Base-by-base conservation (phyloP, 2,113 vertebrate genomes). In the Felis chaus region DNA sequence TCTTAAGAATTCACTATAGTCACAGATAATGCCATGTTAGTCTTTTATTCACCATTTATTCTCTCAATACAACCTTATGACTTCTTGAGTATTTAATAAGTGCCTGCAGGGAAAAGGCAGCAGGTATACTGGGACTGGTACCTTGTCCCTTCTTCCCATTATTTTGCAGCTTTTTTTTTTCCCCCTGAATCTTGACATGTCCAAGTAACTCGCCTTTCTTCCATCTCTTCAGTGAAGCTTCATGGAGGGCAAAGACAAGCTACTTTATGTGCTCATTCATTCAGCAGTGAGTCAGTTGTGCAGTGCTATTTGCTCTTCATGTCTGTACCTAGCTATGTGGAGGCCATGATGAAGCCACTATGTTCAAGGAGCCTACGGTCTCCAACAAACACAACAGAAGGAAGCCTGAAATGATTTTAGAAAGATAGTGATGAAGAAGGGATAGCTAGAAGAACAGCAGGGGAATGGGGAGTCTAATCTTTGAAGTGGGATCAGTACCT, bases 141-240 rank as follows among this genome's bases (percentile, higher is more conserved):
- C 19, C 27, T 63, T n/a, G 7, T 61, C 33, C 36, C 11, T 53
- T 91, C 48, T 78, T 71, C 36, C n/a, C 36, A 69, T 92, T 91
- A 55, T 65, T 45, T 86, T 94, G 12, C 11, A 61, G n/a, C 50
- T 81, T 95, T 96, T 83, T 84, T 86, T 92, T 85, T 95, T 96
- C 76, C 79, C 76, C 86, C 50, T 68, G 27, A 91, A n/a, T 66
- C 29, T 95, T 85, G 65, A 29, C 86, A 57, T 10, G 13, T 48
- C 18, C 53, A 36, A 69, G 81, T 66, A 41, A 31, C 29, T 69
- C 91, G 91, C 1, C n/a, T 94, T 94, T 69, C n/a, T 87, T 45
- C 31, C 82, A 33, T 79, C 48, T 61, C n/a, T 76, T n/a, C 53
- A 45, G 23, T 82, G 76, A 86, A 87, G 13, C 23, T 87, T 74